Conservation (phyloP, 2,113 vertebrate genomes). For the Pholis gunnellus region DNA sequence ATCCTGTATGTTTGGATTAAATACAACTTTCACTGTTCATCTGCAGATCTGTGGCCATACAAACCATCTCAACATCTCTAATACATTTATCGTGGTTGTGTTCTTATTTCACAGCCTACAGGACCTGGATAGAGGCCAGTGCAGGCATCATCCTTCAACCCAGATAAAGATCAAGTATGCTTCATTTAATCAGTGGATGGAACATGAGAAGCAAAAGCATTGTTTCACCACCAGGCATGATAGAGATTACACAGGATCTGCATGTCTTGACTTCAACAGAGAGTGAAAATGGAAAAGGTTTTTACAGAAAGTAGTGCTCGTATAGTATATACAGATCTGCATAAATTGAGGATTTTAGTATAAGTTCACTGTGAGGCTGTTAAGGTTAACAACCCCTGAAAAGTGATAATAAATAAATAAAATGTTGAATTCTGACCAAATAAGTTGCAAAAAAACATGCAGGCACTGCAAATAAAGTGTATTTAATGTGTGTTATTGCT, state of each 20-base stretch:
- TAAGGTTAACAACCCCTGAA: slow-evolving; percentile 18
- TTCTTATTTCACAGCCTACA: slow-evolving; percentile 52
- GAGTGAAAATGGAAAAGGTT: slow-evolving; percentile 12
- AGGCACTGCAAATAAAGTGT: slow-evolving; percentile 47
- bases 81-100: slow-evolving; percentile 40
- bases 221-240: slow-evolving; percentile 58
- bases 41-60: not conserved
- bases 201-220: slow-evolving; percentile 66
- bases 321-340: slow-evolving; percentile 35
- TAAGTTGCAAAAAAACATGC: slow-evolving; percentile 34
- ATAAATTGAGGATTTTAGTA: slow-evolving; percentile 23
- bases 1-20: not conserved
- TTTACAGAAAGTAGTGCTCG: not conserved
- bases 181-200: slow-evolving; percentile 70
- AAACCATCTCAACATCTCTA: slow-evolving; percentile 1
- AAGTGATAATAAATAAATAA: slow-evolving; percentile 4
- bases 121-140: slow-evolving; percentile 63
- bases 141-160: slow-evolving; percentile 72
- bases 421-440: slow-evolving; percentile 39
- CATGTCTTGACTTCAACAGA: slow-evolving; percentile 33
- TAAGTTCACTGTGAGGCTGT: not conserved
- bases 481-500: slow-evolving; percentile 53
- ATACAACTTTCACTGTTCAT: not conserved
- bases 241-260: slow-evolving; percentile 49
- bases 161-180: slow-evolving; percentile 74